phyloP scores from a whole-genome alignment of 2,888 invertebrate genomes.

The Dasysyrphus tricinctus region DNA sequence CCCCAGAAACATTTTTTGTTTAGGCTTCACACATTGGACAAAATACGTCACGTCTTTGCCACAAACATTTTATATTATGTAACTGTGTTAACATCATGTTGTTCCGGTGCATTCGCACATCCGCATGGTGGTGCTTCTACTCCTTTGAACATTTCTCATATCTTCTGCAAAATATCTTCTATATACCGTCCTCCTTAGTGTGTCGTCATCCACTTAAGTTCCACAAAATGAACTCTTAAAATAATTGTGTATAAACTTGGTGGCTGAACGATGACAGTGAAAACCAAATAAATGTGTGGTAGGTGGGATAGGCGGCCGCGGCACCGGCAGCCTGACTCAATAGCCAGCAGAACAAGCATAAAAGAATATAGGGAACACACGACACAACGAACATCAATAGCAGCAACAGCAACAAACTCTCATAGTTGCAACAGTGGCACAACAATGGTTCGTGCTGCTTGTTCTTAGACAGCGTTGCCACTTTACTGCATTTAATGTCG shows the following conservation, averaged over 20 bases:
- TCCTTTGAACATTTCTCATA: not conserved
- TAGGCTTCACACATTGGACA: not conserved
- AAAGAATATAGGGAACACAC: not conserved
- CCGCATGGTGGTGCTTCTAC: not conserved
- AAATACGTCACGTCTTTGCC: not conserved
- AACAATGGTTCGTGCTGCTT: not conserved
- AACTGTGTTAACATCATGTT: not conserved
- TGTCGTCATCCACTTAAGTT: conserved; percentile 10
- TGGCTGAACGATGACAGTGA: not conserved
- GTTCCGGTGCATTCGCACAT: not conserved
- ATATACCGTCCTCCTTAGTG: not conserved
- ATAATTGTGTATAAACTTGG: not conserved
- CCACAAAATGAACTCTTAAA: conserved; percentile 15
- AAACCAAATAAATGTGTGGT: not conserved
- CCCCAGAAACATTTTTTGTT: not conserved
- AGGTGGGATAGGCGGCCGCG: not conserved
- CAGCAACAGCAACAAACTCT: not conserved
- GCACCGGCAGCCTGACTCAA: not conserved
- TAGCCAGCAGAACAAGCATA: not conserved
- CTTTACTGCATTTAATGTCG: not conserved
- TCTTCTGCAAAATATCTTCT: not conserved
- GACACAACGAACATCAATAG: no score
- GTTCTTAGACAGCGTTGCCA: conserved; percentile 11
- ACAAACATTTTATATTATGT: not conserved
- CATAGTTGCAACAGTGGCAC: not conserved